Evolutionary conservation across 2,797 vertebrate genomes (phyloP), one percentile per base, ranked within the genome.

Genomic region (Lutjanus argentimaculatus): DNA sequence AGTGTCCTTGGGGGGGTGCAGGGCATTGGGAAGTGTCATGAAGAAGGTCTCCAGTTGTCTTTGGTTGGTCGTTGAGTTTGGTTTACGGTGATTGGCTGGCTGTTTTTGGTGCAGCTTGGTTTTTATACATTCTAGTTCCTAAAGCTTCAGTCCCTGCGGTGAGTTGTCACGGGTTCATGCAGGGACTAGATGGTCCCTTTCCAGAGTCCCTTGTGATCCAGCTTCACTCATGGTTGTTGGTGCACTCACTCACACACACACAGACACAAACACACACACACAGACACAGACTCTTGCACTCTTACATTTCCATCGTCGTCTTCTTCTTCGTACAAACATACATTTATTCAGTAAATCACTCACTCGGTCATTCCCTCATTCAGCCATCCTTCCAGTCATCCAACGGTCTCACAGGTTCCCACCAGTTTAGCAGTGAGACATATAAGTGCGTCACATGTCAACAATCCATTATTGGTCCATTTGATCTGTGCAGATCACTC

Each of bases 81-180:
- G 88, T 93, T 93, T 89, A 79, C 81, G 91, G 89, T 83, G 58
- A 72, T 77, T 89, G 78, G 83, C 71, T 84, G 77, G 75, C 72
- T 90, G 87, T 82, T 91, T 94, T 93, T 93, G 92, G 93, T 93
- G 88, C 91, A 90, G 93, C 89, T 94, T 89, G 77, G 40, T 90
- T 93, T 89, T 92, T 84, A 88, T 95, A 95, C 94, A 95, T 95
- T 96, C 95, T 94, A 93, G 94, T 95, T 95, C 82, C 88, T 87
- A 90, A 93, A 93, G 89, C 89, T 92, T 94, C 85, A 82, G 89
- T 94, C 92, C 93, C 87, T 93, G 93, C 84, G 80, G 87, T 92
- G 89, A 91, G 89, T 92, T 89, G 90, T 92, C 88, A 87, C 81
- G 42, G 87, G 89, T 90, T 89, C 80, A 84, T 88, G 88, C 78